A percentile compares a stretch with the other conserved stretches of the same genome.
These are phyloP conservation scores for Pterobdella sp. DNA, from an alignment of 2,888 invertebrate species.

Conservation along the genomic window DNA sequence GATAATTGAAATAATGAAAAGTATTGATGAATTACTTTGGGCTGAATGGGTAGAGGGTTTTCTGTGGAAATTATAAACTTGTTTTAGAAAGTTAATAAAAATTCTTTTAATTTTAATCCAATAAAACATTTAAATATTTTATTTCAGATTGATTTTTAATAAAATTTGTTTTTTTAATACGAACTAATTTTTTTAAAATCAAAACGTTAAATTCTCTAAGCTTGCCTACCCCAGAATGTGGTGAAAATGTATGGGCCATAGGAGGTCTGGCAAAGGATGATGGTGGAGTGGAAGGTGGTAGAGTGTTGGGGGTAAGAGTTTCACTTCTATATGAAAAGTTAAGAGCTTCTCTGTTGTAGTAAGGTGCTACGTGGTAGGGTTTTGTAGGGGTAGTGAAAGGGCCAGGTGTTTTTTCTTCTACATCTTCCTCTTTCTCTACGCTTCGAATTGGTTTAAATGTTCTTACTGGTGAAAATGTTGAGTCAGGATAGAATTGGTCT, in stretches of 20 bases:
- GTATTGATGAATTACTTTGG: constrained; percentile 2
- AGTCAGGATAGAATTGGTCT: constrained; percentile 22
- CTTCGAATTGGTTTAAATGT: neutral
- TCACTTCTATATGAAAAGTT: constrained; percentile 15
- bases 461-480: constrained; percentile 20
- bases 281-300: constrained; percentile 13
- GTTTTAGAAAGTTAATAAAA: no score
- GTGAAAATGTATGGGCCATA: constrained; percentile 24
- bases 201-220: neutral
- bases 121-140: no score
- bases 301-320: neutral
- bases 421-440: neutral
- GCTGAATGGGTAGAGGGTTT: neutral
- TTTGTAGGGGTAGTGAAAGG: neutral
- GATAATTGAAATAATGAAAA: no score
- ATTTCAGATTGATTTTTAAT: neutral
- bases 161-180: neutral
- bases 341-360: constrained; percentile 3
- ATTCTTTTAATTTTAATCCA: no score
- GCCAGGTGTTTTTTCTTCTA: neutral
- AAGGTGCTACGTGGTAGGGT: constrained; percentile 1
- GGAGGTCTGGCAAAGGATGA: constrained; percentile 22
- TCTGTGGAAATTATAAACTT: no score
- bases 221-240: neutral
- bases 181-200: neutral